These are phyloP conservation scores for Nematolebias whitei DNA, from an alignment of 2,113 vertebrate species.

Conservation along the genomic window DNA sequence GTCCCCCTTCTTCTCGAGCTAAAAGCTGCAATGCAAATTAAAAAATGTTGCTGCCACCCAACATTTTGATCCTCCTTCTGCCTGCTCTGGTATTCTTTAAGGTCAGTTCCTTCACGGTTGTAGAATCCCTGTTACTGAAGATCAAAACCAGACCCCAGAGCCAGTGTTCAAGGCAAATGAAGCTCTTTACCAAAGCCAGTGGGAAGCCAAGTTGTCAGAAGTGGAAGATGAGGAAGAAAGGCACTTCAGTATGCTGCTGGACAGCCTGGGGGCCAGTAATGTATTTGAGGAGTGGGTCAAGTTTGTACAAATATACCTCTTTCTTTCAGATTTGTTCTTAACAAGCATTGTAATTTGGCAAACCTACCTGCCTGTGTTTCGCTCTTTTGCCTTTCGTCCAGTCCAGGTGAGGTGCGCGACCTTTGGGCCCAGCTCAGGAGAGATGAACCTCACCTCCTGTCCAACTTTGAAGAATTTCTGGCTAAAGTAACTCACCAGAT, in stretches of 20 bases:
- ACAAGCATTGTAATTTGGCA: too few relatives aligned
- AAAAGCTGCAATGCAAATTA: too few relatives aligned
- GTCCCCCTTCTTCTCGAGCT: too few relatives aligned
- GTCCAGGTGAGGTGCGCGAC: slow-evolving; percentile 84
- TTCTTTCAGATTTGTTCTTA: neutral
- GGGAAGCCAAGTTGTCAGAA: slow-evolving; percentile 62
- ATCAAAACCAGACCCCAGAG: slow-evolving; percentile 23
- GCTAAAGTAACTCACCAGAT: slow-evolving; percentile 87
- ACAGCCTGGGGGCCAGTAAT: slow-evolving; percentile 85
- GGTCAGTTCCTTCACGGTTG: slow-evolving; percentile 86
- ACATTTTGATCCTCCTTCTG: too few relatives aligned
- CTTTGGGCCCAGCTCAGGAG: slow-evolving; percentile 88
- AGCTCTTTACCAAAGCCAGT: slow-evolving; percentile 76
- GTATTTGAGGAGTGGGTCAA: slow-evolving; percentile 89
- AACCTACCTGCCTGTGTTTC: neutral
- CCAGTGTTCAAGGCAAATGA: slow-evolving; percentile 66
- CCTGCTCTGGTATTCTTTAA: slow-evolving; percentile 43
- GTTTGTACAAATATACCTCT: neutral
- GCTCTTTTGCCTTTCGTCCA: slow-evolving; percentile 47
- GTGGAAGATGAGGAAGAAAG: slow-evolving; percentile 83
- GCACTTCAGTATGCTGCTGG: slow-evolving; percentile 88
- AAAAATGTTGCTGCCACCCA: too few relatives aligned
- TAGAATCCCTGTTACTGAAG: slow-evolving; percentile 72
- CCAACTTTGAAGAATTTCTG: slow-evolving; percentile 91
- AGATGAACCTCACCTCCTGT: slow-evolving; percentile 86